These are phyloP conservation scores for Tachuris rubrigastra DNA, from an alignment of 2,113 vertebrate species.

Conservation along the genomic window DNA sequence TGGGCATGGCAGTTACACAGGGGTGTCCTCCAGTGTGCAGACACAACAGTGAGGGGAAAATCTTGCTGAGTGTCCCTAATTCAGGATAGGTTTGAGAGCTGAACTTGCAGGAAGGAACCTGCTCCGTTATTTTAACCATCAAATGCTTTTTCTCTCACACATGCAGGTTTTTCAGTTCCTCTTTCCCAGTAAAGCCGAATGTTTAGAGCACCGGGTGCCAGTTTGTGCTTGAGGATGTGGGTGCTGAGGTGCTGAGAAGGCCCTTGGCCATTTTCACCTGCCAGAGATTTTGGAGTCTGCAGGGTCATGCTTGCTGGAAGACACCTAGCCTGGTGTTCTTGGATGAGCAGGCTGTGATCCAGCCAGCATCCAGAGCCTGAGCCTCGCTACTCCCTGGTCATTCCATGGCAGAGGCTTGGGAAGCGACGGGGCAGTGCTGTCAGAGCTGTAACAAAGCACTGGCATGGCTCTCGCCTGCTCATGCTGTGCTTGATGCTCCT, in stretches of 20 bases:
- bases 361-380: background rate
- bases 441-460: fast-evolving
- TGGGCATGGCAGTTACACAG: fast-evolving
- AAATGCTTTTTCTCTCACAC: background rate
- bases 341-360: background rate
- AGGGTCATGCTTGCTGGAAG: background rate
- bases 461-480: background rate
- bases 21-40: background rate
- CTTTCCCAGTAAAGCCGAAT: background rate
- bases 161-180: background rate
- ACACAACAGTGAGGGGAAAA: background rate
- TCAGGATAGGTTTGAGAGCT: background rate
- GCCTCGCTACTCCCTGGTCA: background rate
- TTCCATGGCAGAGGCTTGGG: background rate
- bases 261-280: background rate
- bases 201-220: background rate
- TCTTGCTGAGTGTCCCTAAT: background rate
- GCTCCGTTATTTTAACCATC: background rate
- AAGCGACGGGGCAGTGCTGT: background rate
- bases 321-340: fast-evolving
- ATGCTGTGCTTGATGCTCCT: background rate
- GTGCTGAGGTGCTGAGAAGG: background rate
- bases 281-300: background rate
- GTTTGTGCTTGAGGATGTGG: background rate
- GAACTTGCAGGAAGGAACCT: background rate